Evolutionary conservation across 2,888 invertebrate species (phyloP).

Genomic region (Tetropium fuscum): DNA sequence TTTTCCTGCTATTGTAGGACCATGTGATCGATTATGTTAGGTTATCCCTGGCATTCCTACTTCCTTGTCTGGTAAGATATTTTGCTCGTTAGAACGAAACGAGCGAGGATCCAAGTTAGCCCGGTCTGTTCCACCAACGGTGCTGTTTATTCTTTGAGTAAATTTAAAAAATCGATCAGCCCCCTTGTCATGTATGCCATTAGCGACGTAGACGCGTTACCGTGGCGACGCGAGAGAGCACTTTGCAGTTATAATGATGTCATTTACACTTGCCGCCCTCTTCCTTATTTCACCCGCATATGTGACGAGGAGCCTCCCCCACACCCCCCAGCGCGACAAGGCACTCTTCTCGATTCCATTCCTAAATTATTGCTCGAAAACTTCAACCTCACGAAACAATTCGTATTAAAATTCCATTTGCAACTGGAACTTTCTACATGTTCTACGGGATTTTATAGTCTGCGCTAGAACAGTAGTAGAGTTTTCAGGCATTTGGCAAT

Average conservation of each 20-base stretch:
- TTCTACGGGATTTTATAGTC: slow-evolving; percentile 21
- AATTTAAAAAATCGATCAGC: slow-evolving; percentile 68
- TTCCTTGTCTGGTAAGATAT: slow-evolving; percentile 36
- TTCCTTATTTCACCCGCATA: slow-evolving; percentile 64
- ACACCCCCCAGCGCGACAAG: slow-evolving; percentile 37
- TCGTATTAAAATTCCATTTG: slow-evolving; percentile 55
- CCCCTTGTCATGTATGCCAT: slow-evolving; percentile 68
- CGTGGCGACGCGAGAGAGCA: slow-evolving; percentile 66
- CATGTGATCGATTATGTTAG: too few species aligned
- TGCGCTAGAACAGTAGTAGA: slow-evolving; percentile 14
- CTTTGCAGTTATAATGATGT: slow-evolving; percentile 69
- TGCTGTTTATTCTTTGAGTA: slow-evolving; percentile 66
- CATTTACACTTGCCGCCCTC: slow-evolving; percentile 67
- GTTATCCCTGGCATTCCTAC: slow-evolving; percentile 18
- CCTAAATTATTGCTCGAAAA: slow-evolving; percentile 49
- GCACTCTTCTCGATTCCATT: slow-evolving; percentile 41
- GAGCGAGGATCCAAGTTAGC: slow-evolving; percentile 33
- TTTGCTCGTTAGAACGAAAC: slow-evolving; percentile 43
- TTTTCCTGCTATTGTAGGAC: too few species aligned
- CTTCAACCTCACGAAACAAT: slow-evolving; percentile 50
- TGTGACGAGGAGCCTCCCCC: slow-evolving; percentile 53
- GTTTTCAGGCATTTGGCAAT: slow-evolving; percentile 22
- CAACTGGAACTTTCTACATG: slow-evolving; percentile 27
- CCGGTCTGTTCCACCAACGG: slow-evolving; percentile 38
- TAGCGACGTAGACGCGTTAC: slow-evolving; percentile 65